Evolutionary conservation across 2,888 invertebrate genomes (phyloP).

Genomic region (Macrosiphum euphorbiae): DNA sequence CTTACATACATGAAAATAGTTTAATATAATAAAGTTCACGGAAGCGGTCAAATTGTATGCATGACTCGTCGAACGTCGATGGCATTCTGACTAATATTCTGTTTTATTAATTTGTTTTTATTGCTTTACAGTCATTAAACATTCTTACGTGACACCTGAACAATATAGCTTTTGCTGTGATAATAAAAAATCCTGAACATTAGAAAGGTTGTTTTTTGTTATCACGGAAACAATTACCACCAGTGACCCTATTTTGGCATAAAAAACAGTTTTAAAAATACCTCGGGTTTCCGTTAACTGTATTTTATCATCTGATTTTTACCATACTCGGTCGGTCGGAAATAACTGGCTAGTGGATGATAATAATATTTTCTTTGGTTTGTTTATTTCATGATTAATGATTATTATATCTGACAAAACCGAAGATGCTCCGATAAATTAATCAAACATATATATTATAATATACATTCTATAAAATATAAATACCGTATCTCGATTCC

Average conservation of each 20-base stretch:
- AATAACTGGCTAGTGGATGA: not conserved
- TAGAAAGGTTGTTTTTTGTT: conserved; percentile 20
- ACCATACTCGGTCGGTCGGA: not conserved
- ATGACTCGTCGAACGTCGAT: not conserved
- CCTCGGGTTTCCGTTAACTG: not conserved
- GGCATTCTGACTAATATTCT: not conserved
- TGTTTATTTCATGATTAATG: not conserved
- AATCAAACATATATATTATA: too few relatives aligned
- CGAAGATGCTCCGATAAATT: not conserved
- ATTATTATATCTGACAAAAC: not conserved
- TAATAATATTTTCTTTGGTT: not conserved
- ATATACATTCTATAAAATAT: not conserved
- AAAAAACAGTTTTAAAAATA: not conserved
- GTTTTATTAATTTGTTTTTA: not conserved
- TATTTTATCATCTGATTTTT: not conserved
- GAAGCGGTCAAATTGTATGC: not conserved
- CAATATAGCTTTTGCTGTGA: not conserved
- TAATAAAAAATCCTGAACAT: not conserved
- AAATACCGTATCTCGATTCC: not conserved
- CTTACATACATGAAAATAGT: not conserved
- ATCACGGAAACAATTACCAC: conserved; percentile 3
- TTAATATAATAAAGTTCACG: not conserved
- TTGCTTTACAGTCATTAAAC: conserved; percentile 2
- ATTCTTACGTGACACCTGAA: not conserved
- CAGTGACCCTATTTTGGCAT: not conserved